phyloP scores from a whole-genome alignment of 2,888 invertebrate genomes.

The Plebejus argus region DNA sequence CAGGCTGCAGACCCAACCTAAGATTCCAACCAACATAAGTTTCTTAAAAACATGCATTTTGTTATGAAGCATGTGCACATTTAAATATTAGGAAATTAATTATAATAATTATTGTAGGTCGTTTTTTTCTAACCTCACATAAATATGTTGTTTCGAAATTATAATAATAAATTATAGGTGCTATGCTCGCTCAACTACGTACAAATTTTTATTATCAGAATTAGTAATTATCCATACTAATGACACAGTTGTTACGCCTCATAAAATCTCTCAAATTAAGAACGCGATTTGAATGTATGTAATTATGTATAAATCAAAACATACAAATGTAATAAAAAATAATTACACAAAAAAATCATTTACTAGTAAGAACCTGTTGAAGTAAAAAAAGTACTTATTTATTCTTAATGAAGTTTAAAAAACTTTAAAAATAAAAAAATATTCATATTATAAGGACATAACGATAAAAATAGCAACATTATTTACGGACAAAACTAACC shows the following conservation, averaged over 20 bases:
- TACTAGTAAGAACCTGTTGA: neutral
- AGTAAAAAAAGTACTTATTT: neutral
- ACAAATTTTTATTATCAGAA: neutral
- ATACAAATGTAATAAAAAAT: conserved; percentile 7
- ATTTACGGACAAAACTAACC: no score
- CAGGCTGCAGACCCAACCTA: no score
- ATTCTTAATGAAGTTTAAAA: neutral
- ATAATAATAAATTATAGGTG: neutral
- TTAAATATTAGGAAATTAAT: neutral
- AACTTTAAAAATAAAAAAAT: neutral
- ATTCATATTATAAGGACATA: neutral
- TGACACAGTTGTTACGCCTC: conserved; percentile 9
- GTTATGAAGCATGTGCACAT: neutral
- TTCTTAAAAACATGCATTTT: neutral
- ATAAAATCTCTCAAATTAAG: conserved; percentile 3
- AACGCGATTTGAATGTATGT: neutral
- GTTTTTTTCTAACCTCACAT: neutral
- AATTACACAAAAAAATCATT: neutral
- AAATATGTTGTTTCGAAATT: neutral
- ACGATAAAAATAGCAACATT: neutral
- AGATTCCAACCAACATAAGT: neutral
- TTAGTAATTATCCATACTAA: neutral
- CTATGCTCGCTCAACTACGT: neutral
- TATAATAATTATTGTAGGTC: neutral
- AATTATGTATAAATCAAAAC: neutral